Base-by-base conservation (phyloP, 2,113 vertebrate species). In the Eulemur macaco region DNA sequence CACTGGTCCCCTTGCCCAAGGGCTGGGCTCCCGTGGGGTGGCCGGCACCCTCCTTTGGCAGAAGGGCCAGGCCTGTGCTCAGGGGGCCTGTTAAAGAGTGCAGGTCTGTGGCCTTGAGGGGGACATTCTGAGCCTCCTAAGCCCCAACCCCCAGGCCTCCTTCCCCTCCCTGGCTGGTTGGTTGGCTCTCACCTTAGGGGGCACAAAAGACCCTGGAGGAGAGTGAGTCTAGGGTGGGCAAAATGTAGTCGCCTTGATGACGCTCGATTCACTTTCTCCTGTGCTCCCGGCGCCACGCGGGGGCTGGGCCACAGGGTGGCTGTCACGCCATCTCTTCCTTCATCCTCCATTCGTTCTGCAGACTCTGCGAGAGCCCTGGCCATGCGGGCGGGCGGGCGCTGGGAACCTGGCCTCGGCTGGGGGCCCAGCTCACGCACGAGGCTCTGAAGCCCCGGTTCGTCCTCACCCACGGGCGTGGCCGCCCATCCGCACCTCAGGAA, bases 371-470 rank as follows among this genome's bases (percentile, higher is more conserved):
- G 3, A 82, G 18, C 9, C 9, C 47, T 17, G 27, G 13, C 20
- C 42, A 20, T 11, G 25, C 11, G 25, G 27, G 60, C 1, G 10
- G 78, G 15, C 2, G 25, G 68, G 54, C 0, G 2, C 71, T 45
- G 45, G 52, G 83, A 27, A 11, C 15, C 47, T 29, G 14, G 7
- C 0, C 0, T 27, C 37, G 4, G 37, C 58, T 11, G 23, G 56
- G 13, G 52, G 50, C 14, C 5, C 34, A 14, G 60, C 34, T 37
- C 25, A 58, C 27, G 39, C 37, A 29, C 8, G 20, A 15, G 29
- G 5, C 47, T 80, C 29, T 39, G 25, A 13, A 8, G 17, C 29
- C 29, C 74, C 11, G 34, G 56, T 18, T 66, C n/a, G 18, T 34
- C 58, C 13, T 58, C 54, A 47, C 11, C 31, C 18, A 4, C 8